phyloP scores from a whole-genome alignment of 2,113 vertebrate species.

The Pluvianellus socialis region DNA sequence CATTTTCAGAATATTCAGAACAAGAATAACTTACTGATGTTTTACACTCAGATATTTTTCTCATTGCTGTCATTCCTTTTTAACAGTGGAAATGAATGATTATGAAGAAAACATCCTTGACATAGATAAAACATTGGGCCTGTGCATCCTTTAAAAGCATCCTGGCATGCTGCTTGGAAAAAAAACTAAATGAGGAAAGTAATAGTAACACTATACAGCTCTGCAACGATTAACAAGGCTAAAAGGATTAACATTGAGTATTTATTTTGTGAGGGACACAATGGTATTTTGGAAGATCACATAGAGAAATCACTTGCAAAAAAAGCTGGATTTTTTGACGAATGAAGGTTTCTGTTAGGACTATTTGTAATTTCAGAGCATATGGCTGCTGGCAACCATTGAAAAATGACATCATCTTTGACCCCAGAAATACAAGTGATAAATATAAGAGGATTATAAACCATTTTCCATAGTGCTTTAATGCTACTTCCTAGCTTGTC shows the following conservation, averaged over 20 bases:
- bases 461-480: constrained; percentile 39
- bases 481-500: constrained; percentile 48
- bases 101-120: neutral
- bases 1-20: neutral
- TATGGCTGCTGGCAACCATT: constrained; percentile 14
- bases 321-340: neutral
- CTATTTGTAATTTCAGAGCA: constrained; percentile 23
- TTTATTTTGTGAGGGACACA: constrained; percentile 8
- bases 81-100: neutral
- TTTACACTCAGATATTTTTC: neutral
- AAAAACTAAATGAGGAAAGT: neutral
- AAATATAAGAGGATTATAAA: constrained; percentile 60
- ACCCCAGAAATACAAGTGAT: constrained; percentile 16
- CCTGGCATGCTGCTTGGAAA: neutral
- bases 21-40: neutral
- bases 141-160: neutral
- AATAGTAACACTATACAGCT: neutral
- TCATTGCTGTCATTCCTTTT: neutral
- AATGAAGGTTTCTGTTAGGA: neutral
- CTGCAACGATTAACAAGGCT: neutral
- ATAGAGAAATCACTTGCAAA: neutral
- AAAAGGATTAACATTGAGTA: constrained; percentile 25
- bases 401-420: constrained; percentile 61
- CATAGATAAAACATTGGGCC: neutral
- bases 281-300: constrained; percentile 5